These are phyloP conservation scores for Leucozona laternaria DNA, from an alignment of 2,888 invertebrate genomes.

Conservation along the genomic window DNA sequence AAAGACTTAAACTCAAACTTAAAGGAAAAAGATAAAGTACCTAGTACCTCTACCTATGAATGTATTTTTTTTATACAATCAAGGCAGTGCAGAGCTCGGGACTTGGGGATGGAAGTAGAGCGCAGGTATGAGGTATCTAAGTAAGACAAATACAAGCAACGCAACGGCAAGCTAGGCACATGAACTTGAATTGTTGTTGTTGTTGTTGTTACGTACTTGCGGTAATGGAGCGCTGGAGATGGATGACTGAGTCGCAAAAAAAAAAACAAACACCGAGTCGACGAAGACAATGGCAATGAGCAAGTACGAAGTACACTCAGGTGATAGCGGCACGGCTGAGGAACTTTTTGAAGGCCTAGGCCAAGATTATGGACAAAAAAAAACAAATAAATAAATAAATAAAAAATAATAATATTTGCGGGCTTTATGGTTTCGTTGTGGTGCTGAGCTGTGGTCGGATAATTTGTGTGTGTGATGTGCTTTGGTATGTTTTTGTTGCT, in stretches of 20 bases:
- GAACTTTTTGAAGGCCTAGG: constrained; percentile 75
- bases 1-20: constrained; percentile 33
- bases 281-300: constrained; percentile 71
- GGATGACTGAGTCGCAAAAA: constrained; percentile 63
- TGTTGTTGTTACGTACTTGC: constrained; percentile 50
- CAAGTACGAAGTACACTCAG: constrained; percentile 53
- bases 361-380: constrained; percentile 70
- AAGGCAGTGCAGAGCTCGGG: constrained; percentile 30
- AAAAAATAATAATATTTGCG: constrained; percentile 55
- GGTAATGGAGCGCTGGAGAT: constrained; percentile 66
- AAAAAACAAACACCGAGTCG: constrained; percentile 11
- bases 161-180: constrained; percentile 69
- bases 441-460: constrained; percentile 14
- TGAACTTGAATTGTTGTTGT: constrained; percentile 70
- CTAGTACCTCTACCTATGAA: background rate
- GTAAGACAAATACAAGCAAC: constrained; percentile 55
- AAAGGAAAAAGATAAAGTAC: constrained; percentile 50
- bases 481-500: constrained; percentile 39
- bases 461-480: constrained; percentile 1
- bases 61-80: constrained; percentile 56
- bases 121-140: constrained; percentile 51
- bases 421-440: constrained; percentile 49
- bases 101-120: background rate
- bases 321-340: constrained; percentile 53
- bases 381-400: constrained; percentile 11